Base-by-base conservation (phyloP, 2,888 invertebrate species). In the Rhynchonema sp. region DNA sequence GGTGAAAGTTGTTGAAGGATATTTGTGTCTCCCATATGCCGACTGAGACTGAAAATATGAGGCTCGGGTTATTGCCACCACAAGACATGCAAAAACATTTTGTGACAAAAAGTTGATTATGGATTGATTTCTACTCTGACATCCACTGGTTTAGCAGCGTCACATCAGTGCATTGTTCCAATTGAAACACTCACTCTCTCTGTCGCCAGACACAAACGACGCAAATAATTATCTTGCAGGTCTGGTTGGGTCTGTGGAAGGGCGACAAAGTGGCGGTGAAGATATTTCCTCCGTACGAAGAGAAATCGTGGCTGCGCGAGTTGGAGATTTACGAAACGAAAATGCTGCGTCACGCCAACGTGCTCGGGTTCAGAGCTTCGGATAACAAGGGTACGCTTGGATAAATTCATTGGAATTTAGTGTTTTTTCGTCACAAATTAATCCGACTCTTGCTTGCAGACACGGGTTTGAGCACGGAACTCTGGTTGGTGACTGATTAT, bases 301-400 rank as follows among this genome's bases (percentile, higher is more conserved):
- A 98, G 74, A 81, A 87, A 64, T 92, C 94, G 0, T 98, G 96
- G 94, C 90, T 89, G 75, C 81, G 96, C 55, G 98, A 98, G 76
- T 91, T 94, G 0, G 91, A 94, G 77, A 94, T 98, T 66, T 98
- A 96, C 77, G 92, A 94, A 77, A 94, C 96, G 0, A 90, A 90
- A 61, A 92, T 96, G 92, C 77, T 98, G 70, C 81, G 96, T 25
- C 96, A 98, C 75, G 91, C 94, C 74, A 94, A 96, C 74, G 89
- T 98, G 66, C 81, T 98, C 27, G 92, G 96, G 6, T 98, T 96
- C 75, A 94, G 98, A 68, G 96, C 96, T 38, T 92, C 94, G 55
- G 96, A 98, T 77, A 96, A 96, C 74, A 94, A 94, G 82, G 94
- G 94, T 92, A 70, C 63, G 63, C 58, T 28, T 49, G 54, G 53